Conservation (phyloP, 2,113 vertebrate genomes). For the Hydrolagus affinis region DNA sequence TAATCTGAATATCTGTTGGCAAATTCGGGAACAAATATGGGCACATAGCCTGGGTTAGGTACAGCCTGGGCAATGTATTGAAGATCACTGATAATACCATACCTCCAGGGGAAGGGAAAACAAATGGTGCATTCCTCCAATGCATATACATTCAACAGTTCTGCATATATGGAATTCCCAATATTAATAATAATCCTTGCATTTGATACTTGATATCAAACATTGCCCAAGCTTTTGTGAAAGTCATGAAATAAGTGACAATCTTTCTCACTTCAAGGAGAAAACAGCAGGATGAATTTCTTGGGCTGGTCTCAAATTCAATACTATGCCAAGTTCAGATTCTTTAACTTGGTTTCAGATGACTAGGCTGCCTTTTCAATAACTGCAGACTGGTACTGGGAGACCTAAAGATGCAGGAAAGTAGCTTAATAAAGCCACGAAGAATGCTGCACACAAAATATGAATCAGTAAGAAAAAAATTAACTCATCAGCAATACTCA, state of each 20-base stretch:
- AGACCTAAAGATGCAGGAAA: neutral
- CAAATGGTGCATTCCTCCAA: too few species aligned
- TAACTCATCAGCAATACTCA: neutral
- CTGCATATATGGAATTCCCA: neutral
- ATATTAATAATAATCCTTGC: neutral
- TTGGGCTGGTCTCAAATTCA: neutral
- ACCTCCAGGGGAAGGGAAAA: too few species aligned
- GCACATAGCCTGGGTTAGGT: too few species aligned
- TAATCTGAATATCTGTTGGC: too few species aligned
- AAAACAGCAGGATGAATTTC: neutral
- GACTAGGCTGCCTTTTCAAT: too few species aligned
- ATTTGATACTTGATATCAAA: neutral
- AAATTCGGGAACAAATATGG: too few species aligned
- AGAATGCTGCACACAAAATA: neutral
- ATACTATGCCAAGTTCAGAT: neutral
- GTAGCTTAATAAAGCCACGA: neutral
- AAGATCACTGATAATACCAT: too few species aligned
- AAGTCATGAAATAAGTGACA: neutral
- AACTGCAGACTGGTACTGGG: neutral
- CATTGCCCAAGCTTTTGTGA: neutral
- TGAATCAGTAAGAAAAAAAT: constrained; percentile 3
- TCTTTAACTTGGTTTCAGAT: too few species aligned
- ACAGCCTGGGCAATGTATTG: too few species aligned
- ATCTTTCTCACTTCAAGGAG: neutral
- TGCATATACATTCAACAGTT: neutral